Base-by-base conservation (phyloP, 2,888 invertebrate genomes). In the Standfussiana lucernea region DNA sequence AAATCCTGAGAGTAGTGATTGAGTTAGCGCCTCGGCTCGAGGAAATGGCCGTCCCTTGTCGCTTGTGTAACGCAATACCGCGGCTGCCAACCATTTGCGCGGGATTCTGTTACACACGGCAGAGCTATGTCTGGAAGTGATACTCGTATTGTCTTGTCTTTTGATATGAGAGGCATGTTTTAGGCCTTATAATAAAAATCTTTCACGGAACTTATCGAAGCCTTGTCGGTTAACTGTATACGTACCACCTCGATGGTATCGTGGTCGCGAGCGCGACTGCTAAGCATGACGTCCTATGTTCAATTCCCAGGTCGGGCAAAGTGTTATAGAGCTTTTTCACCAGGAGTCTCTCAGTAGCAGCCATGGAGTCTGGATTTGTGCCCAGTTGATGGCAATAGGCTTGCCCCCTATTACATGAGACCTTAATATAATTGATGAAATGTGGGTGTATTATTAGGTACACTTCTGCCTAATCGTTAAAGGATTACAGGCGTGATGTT, bases 11-110 rank as follows among this genome's bases (percentile, higher is more conserved):
- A 85, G 91, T 89, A 87, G 91, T 95, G 95, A 96, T 96, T 95
- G 94, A 95, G 95, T 96, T 96, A 95, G 92, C 93, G 92, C 93
- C 91, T 89, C 79, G 83, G 68, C 69, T 82, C 80, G 79, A 83
- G 92, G 91, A 93, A 94, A 95, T 94, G 94, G 95, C 92, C 91
- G 93, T 92, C 91, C 93, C 91, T 90, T 93, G 94, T 94, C 94
- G 92, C 89, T 92, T 91, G 89, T 93, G 95, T 94, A 95, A 96
- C 93, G 92, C 92, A 92, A 95, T 94, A 94, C 93, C 92, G 92
- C 88, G 90, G 86, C 74, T 82, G 87, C 80, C 85, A 89, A 88
- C 87, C 94, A 95, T 95, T 95, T 94, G 91, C 88, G 82, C 89
- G 83, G 91, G 92, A 93, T 95, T 91, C 91, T 91, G 92, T 95